Conservation (phyloP, 1,140 invertebrate species). For the Drosophila tani region DNA sequence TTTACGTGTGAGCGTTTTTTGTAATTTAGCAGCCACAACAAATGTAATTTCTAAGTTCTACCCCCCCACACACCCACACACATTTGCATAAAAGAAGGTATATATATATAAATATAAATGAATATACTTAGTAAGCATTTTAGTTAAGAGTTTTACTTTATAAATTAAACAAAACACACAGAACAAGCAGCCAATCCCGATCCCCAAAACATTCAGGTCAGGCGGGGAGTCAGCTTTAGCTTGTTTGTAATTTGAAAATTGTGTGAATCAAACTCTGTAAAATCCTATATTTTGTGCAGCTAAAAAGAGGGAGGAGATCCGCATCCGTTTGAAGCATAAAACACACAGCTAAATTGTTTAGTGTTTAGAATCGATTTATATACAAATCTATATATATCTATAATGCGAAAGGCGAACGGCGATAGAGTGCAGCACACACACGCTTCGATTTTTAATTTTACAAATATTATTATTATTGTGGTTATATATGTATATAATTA, state of each 20-base stretch:
- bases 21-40: conserved; percentile 49
- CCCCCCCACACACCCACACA: conserved; percentile 49
- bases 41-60: conserved; percentile 58
- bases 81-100: conserved; percentile 61
- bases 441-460: conserved; percentile 84
- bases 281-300: conserved; percentile 77
- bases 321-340: conserved; percentile 38
- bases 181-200: conserved; percentile 37
- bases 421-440: conserved; percentile 82
- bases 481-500: conserved; percentile 85
- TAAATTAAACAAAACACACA: conserved; percentile 58
- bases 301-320: conserved; percentile 11
- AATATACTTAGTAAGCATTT: conserved; percentile 80
- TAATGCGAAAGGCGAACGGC: conserved; percentile 69
- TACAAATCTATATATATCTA: conserved; percentile 64
- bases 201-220: conserved; percentile 43
- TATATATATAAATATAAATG: conserved; percentile 77
- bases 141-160: conserved; percentile 82
- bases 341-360: conserved; percentile 74
- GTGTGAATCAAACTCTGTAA: conserved; percentile 57
- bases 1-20: conserved; percentile 65
- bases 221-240: conserved; percentile 59
- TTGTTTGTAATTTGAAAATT: conserved; percentile 66
- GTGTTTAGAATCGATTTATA: conserved; percentile 73
- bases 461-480: conserved; percentile 83